Evolutionary conservation across 2,797 vertebrate species (phyloP).

Genomic region (Gastrophryne carolinensis): DNA sequence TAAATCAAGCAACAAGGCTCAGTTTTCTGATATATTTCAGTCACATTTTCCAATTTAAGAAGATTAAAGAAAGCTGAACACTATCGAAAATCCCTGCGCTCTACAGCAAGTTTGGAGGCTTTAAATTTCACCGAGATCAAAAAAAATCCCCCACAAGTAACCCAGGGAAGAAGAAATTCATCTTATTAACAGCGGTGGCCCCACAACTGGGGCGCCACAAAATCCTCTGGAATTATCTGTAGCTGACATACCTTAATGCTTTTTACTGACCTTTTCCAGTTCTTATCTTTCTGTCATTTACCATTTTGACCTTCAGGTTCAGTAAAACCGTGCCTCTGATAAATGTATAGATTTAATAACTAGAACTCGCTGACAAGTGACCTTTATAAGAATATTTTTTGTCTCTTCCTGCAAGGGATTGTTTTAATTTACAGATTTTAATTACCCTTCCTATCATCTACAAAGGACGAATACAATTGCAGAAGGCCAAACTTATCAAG

Average conservation of each 20-base stretch:
- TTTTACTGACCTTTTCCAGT: conserved; percentile 72
- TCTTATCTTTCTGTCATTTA: conserved; percentile 70
- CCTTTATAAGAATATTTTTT: conserved; percentile 67
- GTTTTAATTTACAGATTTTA: conserved; percentile 70
- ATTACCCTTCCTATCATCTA: conserved; percentile 71
- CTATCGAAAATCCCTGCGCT: neutral
- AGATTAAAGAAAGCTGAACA: neutral
- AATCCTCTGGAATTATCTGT: conserved; percentile 44
- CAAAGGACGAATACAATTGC: conserved; percentile 66
- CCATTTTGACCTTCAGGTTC: conserved; percentile 72
- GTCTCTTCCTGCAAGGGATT: conserved; percentile 62
- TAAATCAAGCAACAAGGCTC: too few relatives aligned
- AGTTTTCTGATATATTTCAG: neutral
- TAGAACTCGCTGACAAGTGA: conserved; percentile 72
- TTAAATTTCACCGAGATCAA: neutral
- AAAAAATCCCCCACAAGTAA: neutral
- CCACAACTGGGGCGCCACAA: neutral
- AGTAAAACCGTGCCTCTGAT: conserved; percentile 63
- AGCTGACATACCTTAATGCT: conserved; percentile 59
- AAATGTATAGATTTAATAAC: conserved; percentile 75
- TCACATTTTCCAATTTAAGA: neutral
- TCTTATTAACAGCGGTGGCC: neutral
- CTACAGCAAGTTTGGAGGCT: neutral
- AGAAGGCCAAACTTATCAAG: too few relatives aligned
- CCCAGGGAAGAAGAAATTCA: neutral